Percentiles rank a stretch among this genome's conserved stretches.
Evolutionary conservation across 37 sponge, comb jelly and placozoan genomes (phyloP).

Genomic region (Cliona cf. orientalis): DNA sequence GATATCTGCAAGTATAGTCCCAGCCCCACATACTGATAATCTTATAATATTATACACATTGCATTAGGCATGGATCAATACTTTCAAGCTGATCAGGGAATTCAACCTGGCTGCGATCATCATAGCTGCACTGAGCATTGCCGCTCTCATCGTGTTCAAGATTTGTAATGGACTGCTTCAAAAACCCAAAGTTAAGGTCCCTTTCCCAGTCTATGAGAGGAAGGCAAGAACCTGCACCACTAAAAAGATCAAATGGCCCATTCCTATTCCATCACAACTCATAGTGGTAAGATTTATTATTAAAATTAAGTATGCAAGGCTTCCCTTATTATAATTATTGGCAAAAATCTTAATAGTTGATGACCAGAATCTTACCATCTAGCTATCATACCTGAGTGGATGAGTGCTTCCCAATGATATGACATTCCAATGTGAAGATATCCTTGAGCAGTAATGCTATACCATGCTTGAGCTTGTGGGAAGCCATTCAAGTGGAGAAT

Average conservation of each 20-base stretch:
- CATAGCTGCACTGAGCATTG: constrained; percentile 44
- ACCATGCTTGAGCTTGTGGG: too few species aligned
- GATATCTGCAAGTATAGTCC: too few species aligned
- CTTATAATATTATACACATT: neutral
- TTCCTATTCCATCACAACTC: constrained; percentile 75
- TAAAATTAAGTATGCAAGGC: too few species aligned
- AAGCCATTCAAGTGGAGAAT: too few species aligned
- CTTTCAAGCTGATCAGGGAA: constrained; percentile 17
- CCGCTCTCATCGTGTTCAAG: constrained; percentile 51
- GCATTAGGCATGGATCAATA: constrained; percentile 59
- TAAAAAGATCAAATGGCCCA: constrained; percentile 51
- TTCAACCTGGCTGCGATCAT: constrained; percentile 55
- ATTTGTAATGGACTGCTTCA: constrained; percentile 32
- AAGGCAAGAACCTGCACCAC: neutral
- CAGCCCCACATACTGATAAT: too few species aligned
- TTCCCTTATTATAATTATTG: too few species aligned
- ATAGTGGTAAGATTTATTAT: constrained; percentile 80
- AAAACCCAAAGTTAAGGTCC: constrained; percentile 37
- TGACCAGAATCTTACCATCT: too few species aligned
- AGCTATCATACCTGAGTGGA: too few species aligned
- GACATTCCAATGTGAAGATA: too few species aligned
- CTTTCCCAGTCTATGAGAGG: constrained; percentile 8
- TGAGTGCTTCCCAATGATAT: too few species aligned
- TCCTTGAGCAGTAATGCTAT: too few species aligned
- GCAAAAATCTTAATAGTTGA: too few species aligned